Base-by-base conservation (phyloP, 2,888 invertebrate genomes). In the Plemyria rubiginata region DNA sequence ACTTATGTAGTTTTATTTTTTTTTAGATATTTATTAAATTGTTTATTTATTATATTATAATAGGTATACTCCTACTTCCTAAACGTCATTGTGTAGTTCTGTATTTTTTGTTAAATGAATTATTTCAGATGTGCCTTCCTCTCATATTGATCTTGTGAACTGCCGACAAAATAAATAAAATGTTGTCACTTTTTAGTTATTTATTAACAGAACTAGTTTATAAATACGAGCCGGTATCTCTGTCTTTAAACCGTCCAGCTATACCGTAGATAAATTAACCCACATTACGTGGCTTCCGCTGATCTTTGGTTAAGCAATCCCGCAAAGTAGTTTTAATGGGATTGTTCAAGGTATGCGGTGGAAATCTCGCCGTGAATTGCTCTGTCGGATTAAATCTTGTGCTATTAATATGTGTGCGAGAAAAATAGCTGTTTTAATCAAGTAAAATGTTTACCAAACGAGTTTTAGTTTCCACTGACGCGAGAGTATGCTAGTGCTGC, bases 191-290 rank as follows among this genome's bases (percentile, higher is more conserved):
- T 22, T 22, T 22, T 22, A 22, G 22, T 22, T 22, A 22, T 22
- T 22, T 22, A 22, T 22, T 22, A 22, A 22, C 22, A 22, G 22
- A 22, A 22, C 22, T 22, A 22, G 22, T 22, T 22, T 22, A 22
- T 22, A 22, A 22, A 22, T 22, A 22, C 22, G 22, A 22, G 22
- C 22, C 22, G 1, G 22, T 22, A 22, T 22, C 22, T 22, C 22
- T 6, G 32, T 32, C 40, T 41, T 41, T n/a, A 41, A 50, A 60
- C 28, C 57, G 60, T 67, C 45, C 41, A 5, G 28, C 67, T 50
- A 66, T 3, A 22, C 73, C 73, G 62, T 74, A 81, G 70, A 85
- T 84, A 84, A 85, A 86, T 86, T 84, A 81, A 78, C 78, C 79
- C 77, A 78, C 80, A 84, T 82, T 82, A 82, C 75, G 78, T 59